Percentiles rank a stretch among this genome's conserved stretches.
These are phyloP conservation scores for Apotomis betuletana DNA, from an alignment of 2,888 invertebrate genomes.

Conservation along the genomic window DNA sequence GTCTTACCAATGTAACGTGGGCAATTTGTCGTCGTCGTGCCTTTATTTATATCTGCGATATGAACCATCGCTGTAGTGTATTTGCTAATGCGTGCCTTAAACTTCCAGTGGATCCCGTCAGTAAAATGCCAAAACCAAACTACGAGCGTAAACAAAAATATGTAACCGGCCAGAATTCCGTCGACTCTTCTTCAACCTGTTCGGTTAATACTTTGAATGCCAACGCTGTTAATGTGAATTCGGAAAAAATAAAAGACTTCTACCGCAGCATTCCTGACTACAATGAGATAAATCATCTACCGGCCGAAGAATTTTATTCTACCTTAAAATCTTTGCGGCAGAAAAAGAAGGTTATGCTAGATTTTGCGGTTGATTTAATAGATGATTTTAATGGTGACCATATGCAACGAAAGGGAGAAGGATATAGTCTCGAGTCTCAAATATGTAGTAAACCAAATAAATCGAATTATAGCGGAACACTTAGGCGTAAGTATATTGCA, in stretches of 20 bases:
- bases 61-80: slow-evolving; percentile 84
- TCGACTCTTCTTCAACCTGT: slow-evolving; percentile 67
- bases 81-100: slow-evolving; percentile 89
- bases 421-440: slow-evolving; percentile 42
- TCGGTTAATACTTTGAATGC: slow-evolving; percentile 62
- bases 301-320: slow-evolving; percentile 89
- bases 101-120: slow-evolving; percentile 88
- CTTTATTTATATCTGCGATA: slow-evolving; percentile 43
- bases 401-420: slow-evolving; percentile 10
- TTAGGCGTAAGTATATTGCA: slow-evolving; percentile 51
- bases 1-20: slow-evolving; percentile 1
- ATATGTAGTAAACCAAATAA: slow-evolving; percentile 47
- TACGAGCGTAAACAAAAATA: slow-evolving; percentile 84
- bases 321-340: slow-evolving; percentile 86
- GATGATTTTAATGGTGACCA: slow-evolving; percentile 56
- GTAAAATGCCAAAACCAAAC: slow-evolving; percentile 87
- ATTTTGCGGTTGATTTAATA: slow-evolving; percentile 65
- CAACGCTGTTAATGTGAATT: slow-evolving; percentile 69
- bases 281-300: slow-evolving; percentile 89
- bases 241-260: slow-evolving; percentile 87
- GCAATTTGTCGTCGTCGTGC: background rate
- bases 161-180: slow-evolving; percentile 66
- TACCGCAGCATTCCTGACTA: slow-evolving; percentile 92
- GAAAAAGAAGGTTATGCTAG: slow-evolving; percentile 83
- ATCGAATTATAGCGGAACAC: slow-evolving; percentile 44